Evolutionary conservation across 92 coral and sea anemone species (phyloP).

Genomic region (Porites rus): DNA sequence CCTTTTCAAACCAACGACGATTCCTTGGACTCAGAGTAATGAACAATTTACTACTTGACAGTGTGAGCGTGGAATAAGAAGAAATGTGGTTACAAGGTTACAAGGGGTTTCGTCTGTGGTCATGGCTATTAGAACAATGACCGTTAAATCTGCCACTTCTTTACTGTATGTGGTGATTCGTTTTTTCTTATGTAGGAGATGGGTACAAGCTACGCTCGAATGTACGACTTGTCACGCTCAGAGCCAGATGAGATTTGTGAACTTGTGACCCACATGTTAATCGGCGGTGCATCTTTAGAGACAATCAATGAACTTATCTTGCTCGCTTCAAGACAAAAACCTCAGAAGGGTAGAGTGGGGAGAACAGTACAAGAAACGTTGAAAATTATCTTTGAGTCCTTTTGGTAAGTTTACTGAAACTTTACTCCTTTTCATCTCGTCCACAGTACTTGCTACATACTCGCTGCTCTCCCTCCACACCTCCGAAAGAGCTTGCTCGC

Average conservation of each 20-base stretch:
- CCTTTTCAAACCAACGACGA: too few relatives aligned
- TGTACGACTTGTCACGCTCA: conserved; percentile 89
- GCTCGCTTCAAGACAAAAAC: conserved; percentile 82
- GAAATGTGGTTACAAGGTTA: too few relatives aligned
- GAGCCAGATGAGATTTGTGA: conserved; percentile 74
- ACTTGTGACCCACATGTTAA: conserved; percentile 71
- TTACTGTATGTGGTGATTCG: background rate
- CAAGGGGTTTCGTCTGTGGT: too few relatives aligned
- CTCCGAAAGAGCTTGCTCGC: too few relatives aligned
- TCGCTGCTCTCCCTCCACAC: background rate
- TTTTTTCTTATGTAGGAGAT: conserved; percentile 59
- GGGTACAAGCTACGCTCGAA: conserved; percentile 73
- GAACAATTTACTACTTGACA: too few relatives aligned
- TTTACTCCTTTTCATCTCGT: background rate
- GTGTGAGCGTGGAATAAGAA: too few relatives aligned
- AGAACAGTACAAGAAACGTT: conserved; percentile 76
- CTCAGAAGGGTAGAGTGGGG: conserved; percentile 76
- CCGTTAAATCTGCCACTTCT: background rate
- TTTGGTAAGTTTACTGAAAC: conserved; percentile 60
- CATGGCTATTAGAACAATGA: background rate
- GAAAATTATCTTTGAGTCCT: conserved; percentile 55
- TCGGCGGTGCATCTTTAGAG: conserved; percentile 81
- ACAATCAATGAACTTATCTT: conserved; percentile 71
- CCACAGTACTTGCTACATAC: background rate
- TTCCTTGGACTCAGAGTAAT: too few relatives aligned